Conservation (phyloP, 2,888 invertebrate species). For the Onchidella celtica region DNA sequence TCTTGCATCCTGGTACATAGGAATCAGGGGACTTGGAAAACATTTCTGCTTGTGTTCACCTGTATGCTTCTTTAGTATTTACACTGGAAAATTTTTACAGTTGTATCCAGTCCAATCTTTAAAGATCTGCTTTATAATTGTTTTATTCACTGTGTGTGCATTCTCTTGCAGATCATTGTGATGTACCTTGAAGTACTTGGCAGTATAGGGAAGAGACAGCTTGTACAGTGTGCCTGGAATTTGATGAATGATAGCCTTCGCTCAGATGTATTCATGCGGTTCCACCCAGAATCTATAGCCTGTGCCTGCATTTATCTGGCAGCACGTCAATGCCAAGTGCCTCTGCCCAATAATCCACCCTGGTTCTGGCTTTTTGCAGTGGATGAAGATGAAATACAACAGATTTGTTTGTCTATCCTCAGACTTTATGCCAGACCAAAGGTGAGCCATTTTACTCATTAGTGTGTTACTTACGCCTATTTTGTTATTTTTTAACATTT, state of each 20-base stretch:
- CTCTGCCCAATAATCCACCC: conserved; percentile 91
- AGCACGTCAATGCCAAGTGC: conserved; percentile 70
- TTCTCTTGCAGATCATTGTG: conserved; percentile 85
- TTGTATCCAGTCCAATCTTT: too few relatives aligned
- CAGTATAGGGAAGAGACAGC: conserved; percentile 90
- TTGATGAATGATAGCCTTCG: conserved; percentile 99
- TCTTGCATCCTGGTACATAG: too few relatives aligned
- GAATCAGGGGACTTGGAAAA: too few relatives aligned
- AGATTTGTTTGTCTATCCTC: conserved; percentile 91
- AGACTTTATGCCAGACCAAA: conserved; percentile 91
- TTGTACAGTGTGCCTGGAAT: conserved; percentile 98
- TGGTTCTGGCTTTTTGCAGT: conserved; percentile 95
- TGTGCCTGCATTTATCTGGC: conserved; percentile 99
- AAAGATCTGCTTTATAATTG: too few relatives aligned
- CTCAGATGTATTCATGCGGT: conserved; percentile 97
- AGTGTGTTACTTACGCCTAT: too few relatives aligned
- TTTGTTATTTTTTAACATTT: too few relatives aligned
- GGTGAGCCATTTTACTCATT: too few relatives aligned
- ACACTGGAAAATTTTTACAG: too few relatives aligned
- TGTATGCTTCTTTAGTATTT: too few relatives aligned
- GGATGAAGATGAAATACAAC: conserved; percentile 89
- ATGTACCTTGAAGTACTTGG: conserved; percentile 96
- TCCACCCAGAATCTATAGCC: conserved; percentile 97
- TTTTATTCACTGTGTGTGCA: too few relatives aligned
- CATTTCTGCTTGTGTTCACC: too few relatives aligned